Evolutionary conservation across 2,113 vertebrate genomes (phyloP).

Genomic region (Taxidea taxus): DNA sequence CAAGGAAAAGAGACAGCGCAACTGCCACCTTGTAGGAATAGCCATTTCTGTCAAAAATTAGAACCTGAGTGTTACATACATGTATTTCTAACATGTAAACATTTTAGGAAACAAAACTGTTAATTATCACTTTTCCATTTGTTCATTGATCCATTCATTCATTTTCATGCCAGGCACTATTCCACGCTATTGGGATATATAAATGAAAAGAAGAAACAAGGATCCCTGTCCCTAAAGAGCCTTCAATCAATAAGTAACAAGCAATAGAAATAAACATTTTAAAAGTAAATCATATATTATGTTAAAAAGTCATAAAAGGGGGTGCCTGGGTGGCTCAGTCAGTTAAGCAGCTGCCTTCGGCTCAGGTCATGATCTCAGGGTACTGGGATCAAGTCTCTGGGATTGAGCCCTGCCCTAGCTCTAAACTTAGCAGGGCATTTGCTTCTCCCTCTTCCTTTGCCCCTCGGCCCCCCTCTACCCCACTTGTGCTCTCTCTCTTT

Average conservation of each 20-base stretch:
- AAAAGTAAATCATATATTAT: background rate
- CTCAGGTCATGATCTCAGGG: background rate
- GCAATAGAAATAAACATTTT: background rate
- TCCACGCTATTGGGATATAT: background rate
- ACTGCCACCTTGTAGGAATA: constrained; percentile 98
- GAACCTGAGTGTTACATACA: constrained; percentile 65
- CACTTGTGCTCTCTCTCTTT: background rate
- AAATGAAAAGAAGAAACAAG: background rate
- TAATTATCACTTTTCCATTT: background rate
- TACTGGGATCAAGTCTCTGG: background rate
- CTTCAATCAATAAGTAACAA: background rate
- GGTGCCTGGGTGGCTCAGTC: background rate
- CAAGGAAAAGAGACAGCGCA: constrained; percentile 96
- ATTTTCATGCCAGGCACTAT: background rate
- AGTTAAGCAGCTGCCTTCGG: background rate
- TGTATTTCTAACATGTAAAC: background rate
- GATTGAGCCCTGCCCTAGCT: background rate
- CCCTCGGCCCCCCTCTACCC: background rate
- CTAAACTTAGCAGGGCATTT: background rate
- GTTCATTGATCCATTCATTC: background rate
- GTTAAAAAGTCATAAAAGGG: background rate
- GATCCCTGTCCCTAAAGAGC: background rate
- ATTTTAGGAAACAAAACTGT: background rate
- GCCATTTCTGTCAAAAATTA: constrained; percentile 87
- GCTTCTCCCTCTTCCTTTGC: background rate